These are phyloP conservation scores for Elysia crispata DNA, from an alignment of 2,888 invertebrate species.

Conservation along the genomic window DNA sequence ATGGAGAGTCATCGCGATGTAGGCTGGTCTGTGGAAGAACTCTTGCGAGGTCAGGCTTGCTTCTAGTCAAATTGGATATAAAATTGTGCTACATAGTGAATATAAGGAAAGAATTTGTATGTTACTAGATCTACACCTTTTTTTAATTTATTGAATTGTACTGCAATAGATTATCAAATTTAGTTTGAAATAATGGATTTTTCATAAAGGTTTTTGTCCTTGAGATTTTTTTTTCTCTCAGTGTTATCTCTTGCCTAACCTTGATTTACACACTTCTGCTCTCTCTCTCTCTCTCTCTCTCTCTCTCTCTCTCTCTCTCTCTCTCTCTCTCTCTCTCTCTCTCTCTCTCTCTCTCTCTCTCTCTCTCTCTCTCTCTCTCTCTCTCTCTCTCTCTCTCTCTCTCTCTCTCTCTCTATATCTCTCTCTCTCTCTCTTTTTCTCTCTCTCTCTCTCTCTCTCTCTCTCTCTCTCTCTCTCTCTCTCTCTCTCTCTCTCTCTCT, in stretches of 20 bases:
- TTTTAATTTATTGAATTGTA: too few species aligned
- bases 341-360: constrained; percentile 14
- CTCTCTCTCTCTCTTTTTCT: too few species aligned
- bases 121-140: neutral
- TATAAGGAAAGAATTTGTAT: neutral
- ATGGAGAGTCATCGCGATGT: constrained; percentile 33
- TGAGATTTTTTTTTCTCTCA: constrained; percentile 12
- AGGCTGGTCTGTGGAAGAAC: constrained; percentile 48
- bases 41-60: constrained; percentile 48
- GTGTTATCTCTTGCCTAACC: neutral
- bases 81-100: neutral
- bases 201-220: too few species aligned
- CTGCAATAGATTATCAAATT: too few species aligned
- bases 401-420: too few species aligned
- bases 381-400: constrained; percentile 26
- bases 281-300: constrained; percentile 13
- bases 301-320: constrained; percentile 3
- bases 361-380: constrained; percentile 36
- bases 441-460: too few species aligned
- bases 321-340: constrained; percentile 24
- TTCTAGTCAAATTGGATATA: too few species aligned
- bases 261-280: neutral
- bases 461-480: too few species aligned
- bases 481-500: too few species aligned
- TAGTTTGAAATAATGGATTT: too few species aligned